phyloP scores from a whole-genome alignment of 2,888 invertebrate species.

The Ceriagrion tenellum region DNA sequence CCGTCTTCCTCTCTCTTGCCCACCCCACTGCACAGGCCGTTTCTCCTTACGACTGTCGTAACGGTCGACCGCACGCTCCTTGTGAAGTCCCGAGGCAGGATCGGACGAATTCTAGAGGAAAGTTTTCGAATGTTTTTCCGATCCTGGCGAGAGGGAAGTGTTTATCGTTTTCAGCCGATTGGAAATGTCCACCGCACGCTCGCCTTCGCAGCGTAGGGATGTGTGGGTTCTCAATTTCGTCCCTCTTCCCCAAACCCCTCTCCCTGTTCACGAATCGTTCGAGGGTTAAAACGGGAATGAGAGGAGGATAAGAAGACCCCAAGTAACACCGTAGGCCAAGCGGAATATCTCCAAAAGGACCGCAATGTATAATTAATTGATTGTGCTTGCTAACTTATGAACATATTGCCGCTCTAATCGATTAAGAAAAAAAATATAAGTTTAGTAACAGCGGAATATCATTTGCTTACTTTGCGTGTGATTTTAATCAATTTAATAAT shows the following conservation, averaged over 20 bases:
- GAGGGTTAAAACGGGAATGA: background rate
- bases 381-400: no score
- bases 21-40: background rate
- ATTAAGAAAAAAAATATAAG: no score
- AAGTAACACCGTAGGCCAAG: no score
- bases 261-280: background rate
- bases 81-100: background rate
- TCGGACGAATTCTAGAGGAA: slow-evolving; percentile 2
- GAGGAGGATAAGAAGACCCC: background rate
- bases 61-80: background rate
- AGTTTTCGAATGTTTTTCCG: slow-evolving; percentile 34
- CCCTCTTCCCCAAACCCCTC: no score
- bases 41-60: background rate
- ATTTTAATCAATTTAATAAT: no score
- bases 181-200: slow-evolving; percentile 22
- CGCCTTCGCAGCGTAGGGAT: no score
- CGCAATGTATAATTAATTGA: no score
- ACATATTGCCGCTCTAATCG: no score
- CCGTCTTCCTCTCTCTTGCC: background rate
- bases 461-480: no score
- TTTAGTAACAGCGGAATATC: no score
- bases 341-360: no score
- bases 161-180: slow-evolving; percentile 31
- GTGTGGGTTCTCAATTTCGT: background rate
- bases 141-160: background rate